Percentiles rank a stretch among this genome's conserved stretches.
phyloP scores from a whole-genome alignment of 2,888 invertebrate species.

The Epinotia nisella region DNA sequence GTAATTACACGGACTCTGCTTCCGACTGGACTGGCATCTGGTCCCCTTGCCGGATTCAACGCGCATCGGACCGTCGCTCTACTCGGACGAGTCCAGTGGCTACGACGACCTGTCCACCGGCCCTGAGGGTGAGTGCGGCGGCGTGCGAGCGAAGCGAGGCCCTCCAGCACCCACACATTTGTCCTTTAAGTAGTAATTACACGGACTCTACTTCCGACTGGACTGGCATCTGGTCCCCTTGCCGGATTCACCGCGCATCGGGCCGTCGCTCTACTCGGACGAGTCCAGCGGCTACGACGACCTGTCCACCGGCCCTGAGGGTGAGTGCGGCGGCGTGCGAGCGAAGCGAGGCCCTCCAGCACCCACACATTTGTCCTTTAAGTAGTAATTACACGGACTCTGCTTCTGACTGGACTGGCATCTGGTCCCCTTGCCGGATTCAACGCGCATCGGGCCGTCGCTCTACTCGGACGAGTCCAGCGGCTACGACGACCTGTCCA shows the following conservation, averaged over 20 bases:
- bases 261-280: slow-evolving; percentile 68
- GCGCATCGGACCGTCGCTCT: slow-evolving; percentile 56
- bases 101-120: slow-evolving; percentile 78
- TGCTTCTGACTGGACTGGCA: slow-evolving; percentile 62
- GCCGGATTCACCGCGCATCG: slow-evolving; percentile 51
- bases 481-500: slow-evolving; percentile 77
- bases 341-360: not conserved
- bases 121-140: slow-evolving; percentile 55
- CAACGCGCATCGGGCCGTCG: slow-evolving; percentile 52
- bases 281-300: slow-evolving; percentile 79
- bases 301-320: slow-evolving; percentile 73
- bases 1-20: slow-evolving; percentile 73
- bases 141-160: not conserved
- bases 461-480: slow-evolving; percentile 75
- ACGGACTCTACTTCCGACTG: slow-evolving; percentile 69
- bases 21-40: slow-evolving; percentile 60
- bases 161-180: not conserved
- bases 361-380: too few species aligned
- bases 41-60: slow-evolving; percentile 58
- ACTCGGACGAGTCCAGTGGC: slow-evolving; percentile 76
- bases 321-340: not conserved
- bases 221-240: slow-evolving; percentile 59
- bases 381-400: slow-evolving; percentile 77
- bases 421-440: slow-evolving; percentile 58
- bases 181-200: too few species aligned